Evolutionary conservation across 2,113 vertebrate genomes (phyloP).

Genomic region (Apodemus speciosus): DNA sequence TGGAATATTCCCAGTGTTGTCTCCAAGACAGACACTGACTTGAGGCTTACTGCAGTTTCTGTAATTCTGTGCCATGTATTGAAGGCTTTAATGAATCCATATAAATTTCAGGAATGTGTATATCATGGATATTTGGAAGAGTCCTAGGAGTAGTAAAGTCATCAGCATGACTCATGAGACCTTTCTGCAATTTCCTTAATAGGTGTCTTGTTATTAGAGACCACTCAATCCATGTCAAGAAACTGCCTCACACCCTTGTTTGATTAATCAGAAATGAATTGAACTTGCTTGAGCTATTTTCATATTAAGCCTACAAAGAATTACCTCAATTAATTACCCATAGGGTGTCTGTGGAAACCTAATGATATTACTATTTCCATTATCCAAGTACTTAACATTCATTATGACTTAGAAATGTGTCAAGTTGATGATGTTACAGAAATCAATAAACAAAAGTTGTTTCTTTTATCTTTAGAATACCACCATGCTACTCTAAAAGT

Average conservation of each 20-base stretch:
- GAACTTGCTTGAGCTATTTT: not conserved
- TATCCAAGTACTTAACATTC: not conserved
- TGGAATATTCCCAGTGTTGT: not conserved
- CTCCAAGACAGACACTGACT: not conserved
- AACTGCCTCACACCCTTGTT: not conserved
- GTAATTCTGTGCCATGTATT: not conserved
- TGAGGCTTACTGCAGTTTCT: not conserved
- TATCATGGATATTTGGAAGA: not conserved
- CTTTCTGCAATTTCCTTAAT: not conserved
- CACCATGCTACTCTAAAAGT: not conserved
- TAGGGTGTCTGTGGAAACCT: not conserved
- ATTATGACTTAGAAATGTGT: not conserved
- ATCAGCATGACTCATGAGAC: not conserved
- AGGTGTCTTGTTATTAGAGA: not conserved
- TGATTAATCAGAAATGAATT: not conserved
- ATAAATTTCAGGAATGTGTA: not conserved
- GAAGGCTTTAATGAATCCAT: not conserved
- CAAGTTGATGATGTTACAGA: not conserved
- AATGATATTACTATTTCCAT: not conserved
- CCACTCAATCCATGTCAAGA: not conserved
- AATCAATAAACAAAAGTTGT: not conserved
- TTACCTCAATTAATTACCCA: not conserved
- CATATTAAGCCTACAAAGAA: not conserved
- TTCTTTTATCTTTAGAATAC: not conserved
- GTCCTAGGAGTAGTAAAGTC: not conserved